Evolutionary conservation across 2,797 vertebrate species (phyloP).

Genomic region (Pseudomugil gertrudae): DNA sequence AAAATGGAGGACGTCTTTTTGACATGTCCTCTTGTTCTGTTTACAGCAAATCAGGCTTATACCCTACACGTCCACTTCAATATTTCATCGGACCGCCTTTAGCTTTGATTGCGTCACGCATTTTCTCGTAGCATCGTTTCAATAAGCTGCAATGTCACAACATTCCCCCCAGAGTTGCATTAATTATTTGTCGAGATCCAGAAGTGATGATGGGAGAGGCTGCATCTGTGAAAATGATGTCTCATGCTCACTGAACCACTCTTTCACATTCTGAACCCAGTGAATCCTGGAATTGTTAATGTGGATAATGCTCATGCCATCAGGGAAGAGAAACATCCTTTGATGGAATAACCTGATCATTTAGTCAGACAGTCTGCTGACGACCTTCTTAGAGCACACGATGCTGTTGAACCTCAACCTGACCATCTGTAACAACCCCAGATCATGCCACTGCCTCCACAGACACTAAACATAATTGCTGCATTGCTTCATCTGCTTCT

Average conservation of each 20-base stretch:
- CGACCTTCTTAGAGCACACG: neutral
- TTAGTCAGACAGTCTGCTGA: neutral
- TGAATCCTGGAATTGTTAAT: neutral
- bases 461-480: too few relatives aligned
- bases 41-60: slow-evolving; percentile 21
- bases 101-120: neutral
- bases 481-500: too few relatives aligned
- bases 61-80: neutral
- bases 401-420: neutral
- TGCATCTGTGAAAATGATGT: too few relatives aligned
- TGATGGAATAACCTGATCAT: neutral
- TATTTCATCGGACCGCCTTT: neutral
- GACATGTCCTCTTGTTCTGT: slow-evolving; percentile 35
- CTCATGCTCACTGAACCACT: too few relatives aligned
- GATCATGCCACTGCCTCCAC: neutral
- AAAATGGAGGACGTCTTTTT: slow-evolving; percentile 33
- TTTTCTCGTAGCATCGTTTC: neutral
- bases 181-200: neutral
- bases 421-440: neutral
- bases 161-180: neutral
- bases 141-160: neutral
- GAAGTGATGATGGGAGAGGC: neutral
- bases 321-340: neutral
- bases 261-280: too few relatives aligned
- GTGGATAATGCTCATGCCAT: neutral